Base-by-base conservation (phyloP, 1,140 invertebrate species). In the Akabosia matsudoensis region DNA sequence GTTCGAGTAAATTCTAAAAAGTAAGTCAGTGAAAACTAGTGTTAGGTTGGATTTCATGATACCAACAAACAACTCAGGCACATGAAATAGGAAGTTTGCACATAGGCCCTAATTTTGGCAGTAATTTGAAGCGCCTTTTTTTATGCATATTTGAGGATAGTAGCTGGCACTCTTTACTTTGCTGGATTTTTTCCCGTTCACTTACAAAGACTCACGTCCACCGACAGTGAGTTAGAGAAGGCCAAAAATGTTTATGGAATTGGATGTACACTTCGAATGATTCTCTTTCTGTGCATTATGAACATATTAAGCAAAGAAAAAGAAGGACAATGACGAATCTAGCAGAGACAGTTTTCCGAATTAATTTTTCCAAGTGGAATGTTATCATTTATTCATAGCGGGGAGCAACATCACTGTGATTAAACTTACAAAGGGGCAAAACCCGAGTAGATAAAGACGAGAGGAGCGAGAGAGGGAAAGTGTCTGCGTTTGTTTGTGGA, bases 361-460 rank as follows among this genome's bases (percentile, higher is more conserved):
- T 81, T 81, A 81, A 81, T 81, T 81, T 81, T 79, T 79, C 80
- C 80, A 78, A 81, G 80, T 81, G 78, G 80, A 80, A 73, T 74
- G 77, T 64, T 78, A 81, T 81, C 78, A 81, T 79, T 81, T 81
- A 81, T 81, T 81, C 80, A 81, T 81, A 78, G 77, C 75, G 74
- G 76, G 78, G 76, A 78, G 78, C 74, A 76, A 74, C 78, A 81
- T 78, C 79, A 81, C 80, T 79, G 78, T 81, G 80, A 81, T 81
- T 81, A 81, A 81, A 81, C 56, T 79, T 79, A 76, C 74, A 81
- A 77, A 72, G 80, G 80, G 80, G 80, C 74, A 78, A 70, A 76
- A n/a, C 61, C 72, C 70, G 30, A 34, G 67, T 72, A 72, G 70
- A 72, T 45, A 72, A 72, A 72, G 70, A 51, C 24, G 22, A 37